Conservation (phyloP, 2,113 vertebrate species). For the Nanorana parkeri region DNA sequence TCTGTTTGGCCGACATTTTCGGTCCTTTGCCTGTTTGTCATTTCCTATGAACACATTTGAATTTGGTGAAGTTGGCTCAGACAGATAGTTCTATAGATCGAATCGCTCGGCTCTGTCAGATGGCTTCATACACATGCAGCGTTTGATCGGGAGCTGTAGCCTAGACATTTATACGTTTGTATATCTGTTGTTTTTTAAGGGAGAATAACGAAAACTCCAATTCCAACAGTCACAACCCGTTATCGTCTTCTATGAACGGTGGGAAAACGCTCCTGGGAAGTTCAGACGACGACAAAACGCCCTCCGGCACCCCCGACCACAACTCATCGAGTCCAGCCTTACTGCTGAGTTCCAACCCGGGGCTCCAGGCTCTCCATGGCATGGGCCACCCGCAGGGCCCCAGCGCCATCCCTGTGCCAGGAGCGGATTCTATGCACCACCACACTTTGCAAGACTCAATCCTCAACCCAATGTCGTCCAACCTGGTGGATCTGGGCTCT, state of each 20-base stretch:
- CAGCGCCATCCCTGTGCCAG: conserved; percentile 92
- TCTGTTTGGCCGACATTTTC: too few relatives aligned
- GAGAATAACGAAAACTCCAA: conserved; percentile 99
- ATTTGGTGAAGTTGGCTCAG: too few relatives aligned
- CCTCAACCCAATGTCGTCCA: conserved; percentile 98
- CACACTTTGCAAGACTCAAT: conserved; percentile 97
- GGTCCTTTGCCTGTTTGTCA: too few relatives aligned
- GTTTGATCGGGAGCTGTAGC: too few relatives aligned
- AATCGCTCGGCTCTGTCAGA: too few relatives aligned
- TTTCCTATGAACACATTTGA: too few relatives aligned
- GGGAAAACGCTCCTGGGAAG: conserved; percentile 96
- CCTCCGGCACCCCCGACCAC: conserved; percentile 94
- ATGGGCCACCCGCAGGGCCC: conserved; percentile 94
- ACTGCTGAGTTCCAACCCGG: conserved; percentile 86
- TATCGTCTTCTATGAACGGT: conserved; percentile 95
- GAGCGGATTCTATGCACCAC: conserved; percentile 90
- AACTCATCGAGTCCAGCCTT: conserved; percentile 90
- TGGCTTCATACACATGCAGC: too few relatives aligned
- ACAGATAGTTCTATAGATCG: too few relatives aligned
- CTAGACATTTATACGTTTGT: conserved; percentile 2
- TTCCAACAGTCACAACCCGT: conserved; percentile 91
- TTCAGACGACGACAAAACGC: conserved; percentile 98
- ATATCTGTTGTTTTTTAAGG: conserved; percentile 74
- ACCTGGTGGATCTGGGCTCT: conserved; percentile 95
- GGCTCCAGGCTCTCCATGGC: conserved; percentile 88